Conservation (phyloP, 2,113 vertebrate genomes). For the Ophiodon elongatus region DNA sequence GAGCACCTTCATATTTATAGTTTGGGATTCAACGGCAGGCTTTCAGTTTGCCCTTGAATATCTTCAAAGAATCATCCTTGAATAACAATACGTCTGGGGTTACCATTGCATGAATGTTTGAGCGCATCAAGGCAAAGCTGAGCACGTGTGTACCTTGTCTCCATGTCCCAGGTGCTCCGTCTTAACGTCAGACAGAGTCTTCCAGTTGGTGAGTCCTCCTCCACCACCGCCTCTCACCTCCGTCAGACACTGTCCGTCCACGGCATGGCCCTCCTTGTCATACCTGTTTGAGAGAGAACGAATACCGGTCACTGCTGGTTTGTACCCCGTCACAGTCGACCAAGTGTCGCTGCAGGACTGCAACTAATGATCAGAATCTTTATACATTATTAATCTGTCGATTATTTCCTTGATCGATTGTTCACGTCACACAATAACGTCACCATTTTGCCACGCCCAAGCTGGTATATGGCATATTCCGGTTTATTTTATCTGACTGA, state of each 20-base stretch:
- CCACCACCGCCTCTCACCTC: slow-evolving; percentile 82
- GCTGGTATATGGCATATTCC: not conserved
- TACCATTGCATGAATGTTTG: slow-evolving; percentile 19
- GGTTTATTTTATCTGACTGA: not conserved
- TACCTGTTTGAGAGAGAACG: slow-evolving; percentile 85
- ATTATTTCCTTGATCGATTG: not conserved
- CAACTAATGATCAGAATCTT: not conserved
- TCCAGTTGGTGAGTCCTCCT: slow-evolving; percentile 90
- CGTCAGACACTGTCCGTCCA: slow-evolving; percentile 92
- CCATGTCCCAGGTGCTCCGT: slow-evolving; percentile 94
- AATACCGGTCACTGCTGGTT: not conserved
- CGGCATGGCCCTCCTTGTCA: slow-evolving; percentile 92
- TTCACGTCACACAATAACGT: not conserved
- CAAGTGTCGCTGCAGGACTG: not conserved
- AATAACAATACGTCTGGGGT: slow-evolving; percentile 50
- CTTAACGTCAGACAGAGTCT: slow-evolving; percentile 92
- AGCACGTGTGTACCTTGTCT: slow-evolving; percentile 88
- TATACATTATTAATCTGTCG: not conserved
- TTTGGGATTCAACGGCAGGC: slow-evolving; percentile 42
- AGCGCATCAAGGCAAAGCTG: slow-evolving; percentile 18
- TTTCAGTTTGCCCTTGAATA: slow-evolving; percentile 53
- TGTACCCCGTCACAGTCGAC: not conserved
- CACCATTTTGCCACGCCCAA: not conserved
- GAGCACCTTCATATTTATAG: slow-evolving; percentile 35
- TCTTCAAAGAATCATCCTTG: slow-evolving; percentile 45